Conservation (phyloP, 2,113 vertebrate genomes). For the Psittacara wagleri region DNA sequence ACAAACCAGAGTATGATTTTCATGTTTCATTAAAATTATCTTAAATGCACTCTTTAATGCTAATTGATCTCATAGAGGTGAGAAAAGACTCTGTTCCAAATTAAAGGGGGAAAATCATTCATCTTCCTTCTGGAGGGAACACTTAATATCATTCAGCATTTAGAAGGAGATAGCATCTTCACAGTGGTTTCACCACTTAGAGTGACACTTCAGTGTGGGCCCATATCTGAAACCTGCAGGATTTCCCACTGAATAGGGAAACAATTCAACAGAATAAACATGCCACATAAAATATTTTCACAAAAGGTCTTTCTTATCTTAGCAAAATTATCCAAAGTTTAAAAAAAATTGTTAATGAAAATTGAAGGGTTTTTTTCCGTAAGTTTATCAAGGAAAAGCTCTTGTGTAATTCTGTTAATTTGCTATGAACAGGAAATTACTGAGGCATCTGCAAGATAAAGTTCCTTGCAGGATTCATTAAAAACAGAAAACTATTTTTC, state of each 20-base stretch:
- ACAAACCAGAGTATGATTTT: conserved; percentile 60
- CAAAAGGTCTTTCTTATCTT: background rate
- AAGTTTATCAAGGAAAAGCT: background rate
- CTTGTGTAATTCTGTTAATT: background rate
- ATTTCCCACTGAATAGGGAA: background rate
- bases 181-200: background rate
- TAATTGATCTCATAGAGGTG: conserved; percentile 44
- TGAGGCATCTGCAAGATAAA: background rate
- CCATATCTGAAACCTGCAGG: background rate
- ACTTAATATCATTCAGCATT: background rate
- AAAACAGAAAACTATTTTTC: background rate
- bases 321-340: background rate
- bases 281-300: background rate
- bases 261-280: background rate
- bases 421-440: background rate
- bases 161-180: background rate
- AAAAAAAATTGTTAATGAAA: background rate
- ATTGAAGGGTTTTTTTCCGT: background rate
- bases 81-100: conserved; percentile 11
- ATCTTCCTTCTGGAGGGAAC: background rate
- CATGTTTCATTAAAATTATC: conserved; percentile 60
- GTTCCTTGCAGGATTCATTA: background rate
- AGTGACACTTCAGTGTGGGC: background rate
- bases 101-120: conserved; percentile 35
- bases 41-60: conserved; percentile 36